phyloP scores from a whole-genome alignment of 2,888 invertebrate species.

The Adela reaumurella region DNA sequence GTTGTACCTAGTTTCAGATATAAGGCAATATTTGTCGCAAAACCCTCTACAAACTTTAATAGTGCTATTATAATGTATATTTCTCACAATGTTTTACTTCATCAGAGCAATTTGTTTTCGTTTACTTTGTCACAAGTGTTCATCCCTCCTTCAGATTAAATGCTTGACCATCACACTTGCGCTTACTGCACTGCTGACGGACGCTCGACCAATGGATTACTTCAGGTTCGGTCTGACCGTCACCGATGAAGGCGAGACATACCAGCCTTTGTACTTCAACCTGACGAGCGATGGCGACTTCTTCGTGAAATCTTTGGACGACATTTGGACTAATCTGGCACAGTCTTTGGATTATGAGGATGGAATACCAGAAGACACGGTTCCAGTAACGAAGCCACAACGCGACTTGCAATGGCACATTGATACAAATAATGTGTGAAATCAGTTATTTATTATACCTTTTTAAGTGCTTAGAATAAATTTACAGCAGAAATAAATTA shows the following conservation, averaged over 20 bases:
- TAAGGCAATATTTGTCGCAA: too few relatives aligned
- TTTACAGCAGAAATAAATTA: too few relatives aligned
- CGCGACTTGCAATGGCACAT: neutral
- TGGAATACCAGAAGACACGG: neutral
- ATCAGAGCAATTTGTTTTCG: too few relatives aligned
- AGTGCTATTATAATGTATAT: too few relatives aligned
- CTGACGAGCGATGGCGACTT: neutral
- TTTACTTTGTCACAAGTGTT: too few relatives aligned
- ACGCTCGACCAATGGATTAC: neutral
- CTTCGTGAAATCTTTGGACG: neutral
- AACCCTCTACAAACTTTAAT: too few relatives aligned
- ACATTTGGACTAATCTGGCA: neutral
- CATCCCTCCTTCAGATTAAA: neutral
- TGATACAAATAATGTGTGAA: neutral
- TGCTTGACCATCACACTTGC: neutral
- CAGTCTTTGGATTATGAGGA: too few relatives aligned
- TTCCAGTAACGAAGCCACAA: neutral
- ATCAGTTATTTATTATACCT: too few relatives aligned
- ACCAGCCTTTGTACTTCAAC: neutral
- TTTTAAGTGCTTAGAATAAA: too few relatives aligned
- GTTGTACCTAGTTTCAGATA: too few relatives aligned
- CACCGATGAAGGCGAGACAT: neutral
- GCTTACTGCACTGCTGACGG: neutral
- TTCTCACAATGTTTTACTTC: too few relatives aligned
- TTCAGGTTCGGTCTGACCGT: neutral